These are phyloP conservation scores for Thumatha senex DNA, from an alignment of 2,888 invertebrate genomes.

Conservation along the genomic window DNA sequence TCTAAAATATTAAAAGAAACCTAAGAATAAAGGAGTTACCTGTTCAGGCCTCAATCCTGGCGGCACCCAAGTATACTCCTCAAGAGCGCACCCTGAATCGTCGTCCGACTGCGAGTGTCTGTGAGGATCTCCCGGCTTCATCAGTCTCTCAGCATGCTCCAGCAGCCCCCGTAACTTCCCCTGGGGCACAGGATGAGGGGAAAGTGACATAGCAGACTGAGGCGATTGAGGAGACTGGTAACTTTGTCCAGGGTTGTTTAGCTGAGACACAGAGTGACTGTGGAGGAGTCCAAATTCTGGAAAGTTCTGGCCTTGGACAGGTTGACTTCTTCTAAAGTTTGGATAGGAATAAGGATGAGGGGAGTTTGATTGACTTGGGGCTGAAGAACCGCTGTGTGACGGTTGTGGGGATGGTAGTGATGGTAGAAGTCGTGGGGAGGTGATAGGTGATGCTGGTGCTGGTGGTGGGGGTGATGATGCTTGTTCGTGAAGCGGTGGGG, in stretches of 20 bases:
- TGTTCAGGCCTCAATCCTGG: slow-evolving; percentile 98
- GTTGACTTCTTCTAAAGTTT: slow-evolving; percentile 63
- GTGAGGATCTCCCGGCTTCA: slow-evolving; percentile 89
- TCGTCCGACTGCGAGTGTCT: slow-evolving; percentile 97
- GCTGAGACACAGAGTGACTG: slow-evolving; percentile 61
- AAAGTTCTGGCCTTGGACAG: slow-evolving; percentile 46
- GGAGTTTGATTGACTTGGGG: slow-evolving; percentile 68
- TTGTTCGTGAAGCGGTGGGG: slow-evolving; percentile 68
- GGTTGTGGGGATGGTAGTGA: slow-evolving; percentile 73
- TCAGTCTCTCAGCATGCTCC: slow-evolving; percentile 83
- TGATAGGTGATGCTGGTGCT: slow-evolving; percentile 64
- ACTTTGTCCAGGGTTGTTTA: slow-evolving; percentile 60
- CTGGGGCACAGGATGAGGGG: slow-evolving; percentile 72
- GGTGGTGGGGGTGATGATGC: slow-evolving; percentile 69
- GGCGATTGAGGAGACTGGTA: slow-evolving; percentile 70
- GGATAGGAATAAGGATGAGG: slow-evolving; percentile 74
- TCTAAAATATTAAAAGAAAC: not conserved
- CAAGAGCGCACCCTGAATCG: slow-evolving; percentile 98
- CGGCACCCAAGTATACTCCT: slow-evolving; percentile 99
- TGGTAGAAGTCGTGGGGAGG: slow-evolving; percentile 55
- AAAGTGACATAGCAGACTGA: slow-evolving; percentile 74
- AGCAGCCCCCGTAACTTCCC: slow-evolving; percentile 74
- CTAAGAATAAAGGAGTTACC: slow-evolving; percentile 79
- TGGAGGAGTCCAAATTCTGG: slow-evolving; percentile 61
- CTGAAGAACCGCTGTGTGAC: slow-evolving; percentile 67